Evolutionary conservation across 2,888 invertebrate species (phyloP).

Genomic region (Isotomurus palustris): DNA sequence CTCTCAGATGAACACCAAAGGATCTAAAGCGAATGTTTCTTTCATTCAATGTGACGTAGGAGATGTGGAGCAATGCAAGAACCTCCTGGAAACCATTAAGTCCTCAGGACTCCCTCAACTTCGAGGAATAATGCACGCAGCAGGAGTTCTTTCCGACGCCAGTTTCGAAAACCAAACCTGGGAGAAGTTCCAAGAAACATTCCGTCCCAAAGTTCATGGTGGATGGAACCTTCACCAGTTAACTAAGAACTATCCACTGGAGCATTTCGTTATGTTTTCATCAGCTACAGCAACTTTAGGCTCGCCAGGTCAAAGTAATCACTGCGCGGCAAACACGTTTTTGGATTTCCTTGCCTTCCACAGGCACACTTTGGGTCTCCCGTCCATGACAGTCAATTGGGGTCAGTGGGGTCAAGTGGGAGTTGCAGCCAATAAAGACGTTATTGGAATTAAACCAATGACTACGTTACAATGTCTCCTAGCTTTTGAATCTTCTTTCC

Average conservation of each 20-base stretch:
- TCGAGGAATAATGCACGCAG: slow-evolving; percentile 25
- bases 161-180: slow-evolving; percentile 19
- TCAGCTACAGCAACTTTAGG: slow-evolving; percentile 3
- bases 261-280: slow-evolving; percentile 33
- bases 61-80: slow-evolving; percentile 13
- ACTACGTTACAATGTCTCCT: slow-evolving; percentile 23
- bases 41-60: slow-evolving; percentile 23
- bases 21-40: slow-evolving; percentile 12
- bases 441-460: slow-evolving; percentile 23
- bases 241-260: slow-evolving; percentile 20
- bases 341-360: slow-evolving; percentile 22
- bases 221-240: slow-evolving; percentile 36
- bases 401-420: slow-evolving; percentile 26
- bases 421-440: slow-evolving; percentile 13
- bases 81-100: slow-evolving; percentile 7
- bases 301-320: slow-evolving; percentile 19
- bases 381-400: slow-evolving; percentile 20
- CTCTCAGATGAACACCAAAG: slow-evolving; percentile 7
- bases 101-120: slow-evolving; percentile 12
- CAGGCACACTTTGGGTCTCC: slow-evolving; percentile 18
- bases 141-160: slow-evolving; percentile 23
- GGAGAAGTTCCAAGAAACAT: slow-evolving; percentile 16
- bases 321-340: slow-evolving; percentile 24
- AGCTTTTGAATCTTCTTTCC: slow-evolving; percentile 14
- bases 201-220: slow-evolving; percentile 19